A percentile compares a stretch with the other conserved stretches of the same genome.
phyloP scores from a whole-genome alignment of 1,140 invertebrate genomes.

The Drosophila hydei region DNA sequence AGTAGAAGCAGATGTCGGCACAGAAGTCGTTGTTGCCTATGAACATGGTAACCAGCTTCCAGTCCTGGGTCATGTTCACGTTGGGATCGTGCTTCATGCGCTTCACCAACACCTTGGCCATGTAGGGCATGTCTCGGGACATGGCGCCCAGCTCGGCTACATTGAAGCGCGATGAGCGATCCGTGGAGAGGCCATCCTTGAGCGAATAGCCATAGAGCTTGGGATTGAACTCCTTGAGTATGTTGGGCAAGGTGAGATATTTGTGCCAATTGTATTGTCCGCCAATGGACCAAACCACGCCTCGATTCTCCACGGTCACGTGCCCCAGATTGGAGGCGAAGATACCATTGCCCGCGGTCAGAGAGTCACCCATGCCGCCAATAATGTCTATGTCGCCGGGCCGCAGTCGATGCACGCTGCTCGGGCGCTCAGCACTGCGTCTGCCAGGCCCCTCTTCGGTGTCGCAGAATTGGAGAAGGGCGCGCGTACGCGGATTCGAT shows the following conservation, averaged over 20 bases:
- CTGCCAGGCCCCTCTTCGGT: constrained; percentile 85
- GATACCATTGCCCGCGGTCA: constrained; percentile 87
- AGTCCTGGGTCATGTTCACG: constrained; percentile 87
- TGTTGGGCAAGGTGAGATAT: constrained; percentile 86
- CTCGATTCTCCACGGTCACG: constrained; percentile 84
- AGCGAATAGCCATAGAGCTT: constrained; percentile 86
- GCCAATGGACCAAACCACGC: constrained; percentile 85
- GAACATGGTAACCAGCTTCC: constrained; percentile 90
- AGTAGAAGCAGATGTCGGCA: constrained; percentile 85
- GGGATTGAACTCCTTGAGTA: constrained; percentile 88
- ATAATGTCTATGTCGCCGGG: constrained; percentile 89
- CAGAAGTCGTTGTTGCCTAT: constrained; percentile 91
- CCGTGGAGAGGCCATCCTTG: constrained; percentile 84
- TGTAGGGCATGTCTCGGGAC: constrained; percentile 86
- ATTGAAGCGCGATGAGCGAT: constrained; percentile 85
- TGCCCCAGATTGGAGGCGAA: constrained; percentile 84
- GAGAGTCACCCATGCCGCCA: constrained; percentile 89
- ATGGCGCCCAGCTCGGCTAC: constrained; percentile 87
- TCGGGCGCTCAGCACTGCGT: constrained; percentile 84
- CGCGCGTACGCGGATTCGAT: constrained; percentile 76
- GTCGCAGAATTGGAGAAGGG: constrained; percentile 83
- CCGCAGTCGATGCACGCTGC: constrained; percentile 86
- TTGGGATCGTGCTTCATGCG: constrained; percentile 86
- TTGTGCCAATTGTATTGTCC: constrained; percentile 87
- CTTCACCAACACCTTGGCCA: constrained; percentile 86